These are phyloP conservation scores for Stichopus horrens DNA, from an alignment of 53 echinoderm and acorn worm species.

Conservation along the genomic window DNA sequence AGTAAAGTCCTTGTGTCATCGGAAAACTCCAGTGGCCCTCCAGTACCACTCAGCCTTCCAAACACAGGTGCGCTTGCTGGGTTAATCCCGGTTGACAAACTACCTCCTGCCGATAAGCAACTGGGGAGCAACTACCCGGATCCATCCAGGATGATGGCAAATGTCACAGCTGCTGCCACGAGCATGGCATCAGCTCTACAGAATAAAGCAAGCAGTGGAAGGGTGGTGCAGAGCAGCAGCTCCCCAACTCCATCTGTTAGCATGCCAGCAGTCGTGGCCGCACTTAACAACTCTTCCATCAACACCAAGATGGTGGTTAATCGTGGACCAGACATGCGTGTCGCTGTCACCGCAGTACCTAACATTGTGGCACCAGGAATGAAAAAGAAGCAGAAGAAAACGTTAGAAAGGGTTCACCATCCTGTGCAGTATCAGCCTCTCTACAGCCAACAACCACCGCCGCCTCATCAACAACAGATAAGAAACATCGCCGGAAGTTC, in stretches of 20 bases:
- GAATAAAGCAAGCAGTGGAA: slow-evolving; percentile 3
- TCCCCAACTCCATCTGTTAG: slow-evolving; percentile 58
- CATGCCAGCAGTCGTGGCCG: slow-evolving; percentile 89
- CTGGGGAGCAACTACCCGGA: not conserved
- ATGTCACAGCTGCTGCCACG: slow-evolving; percentile 40
- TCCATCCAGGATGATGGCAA: slow-evolving; percentile 36
- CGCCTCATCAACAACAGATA: slow-evolving; percentile 46
- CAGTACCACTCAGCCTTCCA: slow-evolving; percentile 31
- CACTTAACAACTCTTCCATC: slow-evolving; percentile 54
- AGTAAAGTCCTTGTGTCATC: not conserved
- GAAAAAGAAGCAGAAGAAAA: slow-evolving; percentile 49
- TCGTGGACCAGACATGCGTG: not conserved
- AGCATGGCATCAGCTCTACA: slow-evolving; percentile 37
- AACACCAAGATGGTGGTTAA: slow-evolving; percentile 11
- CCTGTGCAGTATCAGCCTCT: slow-evolving; percentile 50
- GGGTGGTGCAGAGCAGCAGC: slow-evolving; percentile 32
- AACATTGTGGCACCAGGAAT: slow-evolving; percentile 39
- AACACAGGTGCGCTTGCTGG: slow-evolving; percentile 30
- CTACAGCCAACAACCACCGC: slow-evolving; percentile 45
- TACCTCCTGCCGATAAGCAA: slow-evolving; percentile 27
- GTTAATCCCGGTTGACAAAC: not conserved
- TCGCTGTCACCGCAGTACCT: slow-evolving; percentile 28
- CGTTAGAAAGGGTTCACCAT: slow-evolving; percentile 43
- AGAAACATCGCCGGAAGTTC: slow-evolving; percentile 45
- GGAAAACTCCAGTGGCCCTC: not conserved